phyloP scores from a whole-genome alignment of 2,797 vertebrate genomes.

The Euphonia xanthogaster region DNA sequence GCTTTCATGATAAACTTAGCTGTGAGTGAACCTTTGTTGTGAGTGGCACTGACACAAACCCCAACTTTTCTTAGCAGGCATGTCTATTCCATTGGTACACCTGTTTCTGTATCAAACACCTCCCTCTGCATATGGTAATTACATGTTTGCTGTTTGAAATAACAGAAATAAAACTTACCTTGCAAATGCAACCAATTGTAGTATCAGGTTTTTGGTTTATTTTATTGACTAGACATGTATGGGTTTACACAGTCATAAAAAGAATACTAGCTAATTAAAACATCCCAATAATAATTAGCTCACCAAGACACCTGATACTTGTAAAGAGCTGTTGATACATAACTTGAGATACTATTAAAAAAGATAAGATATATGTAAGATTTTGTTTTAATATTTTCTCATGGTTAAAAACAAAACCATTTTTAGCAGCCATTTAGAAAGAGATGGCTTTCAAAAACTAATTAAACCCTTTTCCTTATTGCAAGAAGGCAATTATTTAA shows the following conservation, averaged over 20 bases:
- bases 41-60: neutral
- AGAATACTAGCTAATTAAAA: neutral
- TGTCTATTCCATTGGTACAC: neutral
- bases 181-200: neutral
- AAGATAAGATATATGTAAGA: neutral
- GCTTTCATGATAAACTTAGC: neutral
- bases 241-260: neutral
- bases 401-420: neutral
- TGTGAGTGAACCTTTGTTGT: neutral
- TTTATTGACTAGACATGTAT: neutral
- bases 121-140: neutral
- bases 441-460: neutral
- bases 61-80: neutral
- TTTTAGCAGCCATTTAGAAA: neutral
- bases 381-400: neutral
- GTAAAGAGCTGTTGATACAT: neutral
- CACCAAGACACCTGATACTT: neutral
- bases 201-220: neutral
- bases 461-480: neutral
- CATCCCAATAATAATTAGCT: neutral
- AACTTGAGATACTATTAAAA: neutral
- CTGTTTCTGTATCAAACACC: neutral
- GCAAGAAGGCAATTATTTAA: neutral
- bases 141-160: neutral
- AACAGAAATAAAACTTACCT: conserved; percentile 1